Evolutionary conservation across 2,888 invertebrate genomes (phyloP).

Genomic region (Agapetus fuscipes): DNA sequence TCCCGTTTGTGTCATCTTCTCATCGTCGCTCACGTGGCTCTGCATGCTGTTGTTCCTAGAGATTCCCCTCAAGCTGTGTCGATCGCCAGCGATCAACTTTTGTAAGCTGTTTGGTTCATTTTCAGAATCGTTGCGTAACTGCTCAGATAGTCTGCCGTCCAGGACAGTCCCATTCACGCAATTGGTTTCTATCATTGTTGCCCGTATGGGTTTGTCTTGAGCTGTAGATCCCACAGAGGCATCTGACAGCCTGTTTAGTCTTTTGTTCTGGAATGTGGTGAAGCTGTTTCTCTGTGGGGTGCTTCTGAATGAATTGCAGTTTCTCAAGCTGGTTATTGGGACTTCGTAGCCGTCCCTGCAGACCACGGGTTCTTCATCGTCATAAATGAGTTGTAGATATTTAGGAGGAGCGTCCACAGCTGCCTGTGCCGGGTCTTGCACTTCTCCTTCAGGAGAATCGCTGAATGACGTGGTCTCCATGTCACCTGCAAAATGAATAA

Average conservation of each 20-base stretch:
- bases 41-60: conserved; percentile 7
- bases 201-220: not conserved
- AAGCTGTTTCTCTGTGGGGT: conserved; percentile 1
- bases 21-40: conserved; percentile 15
- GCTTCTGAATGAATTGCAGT: conserved; percentile 13
- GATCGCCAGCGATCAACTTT: conserved; percentile 9
- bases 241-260: no score
- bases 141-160: not conserved
- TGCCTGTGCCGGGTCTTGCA: conserved; percentile 21
- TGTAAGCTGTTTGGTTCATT: conserved; percentile 7
- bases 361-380: conserved; percentile 36
- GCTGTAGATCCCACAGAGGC: not conserved
- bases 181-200: not conserved
- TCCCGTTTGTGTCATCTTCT: conserved; percentile 7
- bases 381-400: conserved; percentile 58
- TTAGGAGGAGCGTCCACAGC: conserved; percentile 36
- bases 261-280: no score
- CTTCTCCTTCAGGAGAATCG: conserved; percentile 11
- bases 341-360: conserved; percentile 55
- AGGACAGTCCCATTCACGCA: conserved; percentile 4
- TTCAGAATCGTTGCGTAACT: conserved; percentile 2
- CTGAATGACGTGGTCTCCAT: conserved; percentile 5
- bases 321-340: conserved; percentile 33
- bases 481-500: conserved; percentile 12
- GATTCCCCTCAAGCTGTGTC: conserved; percentile 9